phyloP scores from a whole-genome alignment of 2,888 invertebrate species.

The Camptogramma bilineatum region DNA sequence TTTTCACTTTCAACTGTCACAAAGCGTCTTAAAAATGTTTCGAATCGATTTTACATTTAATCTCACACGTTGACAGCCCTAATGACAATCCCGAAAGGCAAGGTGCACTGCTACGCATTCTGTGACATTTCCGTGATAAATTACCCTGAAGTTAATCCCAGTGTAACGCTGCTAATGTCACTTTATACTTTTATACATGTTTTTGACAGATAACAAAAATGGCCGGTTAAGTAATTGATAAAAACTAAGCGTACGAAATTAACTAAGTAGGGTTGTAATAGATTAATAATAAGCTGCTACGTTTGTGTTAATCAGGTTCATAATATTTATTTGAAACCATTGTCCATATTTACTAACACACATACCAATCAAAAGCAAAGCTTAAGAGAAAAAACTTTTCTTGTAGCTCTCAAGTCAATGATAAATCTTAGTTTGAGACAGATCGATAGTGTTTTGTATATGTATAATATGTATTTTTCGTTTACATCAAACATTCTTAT shows the following conservation, averaged over 20 bases:
- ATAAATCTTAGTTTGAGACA: no score
- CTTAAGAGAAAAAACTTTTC: no score
- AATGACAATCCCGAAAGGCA: slow-evolving; percentile 22
- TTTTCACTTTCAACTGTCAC: no score
- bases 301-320: no score
- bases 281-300: no score
- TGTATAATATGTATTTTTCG: no score
- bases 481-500: no score
- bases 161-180: slow-evolving; percentile 10
- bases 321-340: no score
- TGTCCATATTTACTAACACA: no score
- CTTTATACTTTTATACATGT: slow-evolving; percentile 4
- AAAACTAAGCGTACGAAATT: neutral
- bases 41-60: neutral
- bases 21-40: neutral
- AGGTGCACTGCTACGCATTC: slow-evolving; percentile 15
- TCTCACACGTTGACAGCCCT: neutral
- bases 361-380: no score
- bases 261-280: neutral
- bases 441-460: no score
- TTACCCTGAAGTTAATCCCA: slow-evolving; percentile 25
- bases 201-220: slow-evolving; percentile 12
- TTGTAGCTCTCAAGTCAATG: no score
- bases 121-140: slow-evolving; percentile 22
- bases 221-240: neutral